phyloP scores from a whole-genome alignment of 2,888 invertebrate species.

The Drosophila macrospina region DNA sequence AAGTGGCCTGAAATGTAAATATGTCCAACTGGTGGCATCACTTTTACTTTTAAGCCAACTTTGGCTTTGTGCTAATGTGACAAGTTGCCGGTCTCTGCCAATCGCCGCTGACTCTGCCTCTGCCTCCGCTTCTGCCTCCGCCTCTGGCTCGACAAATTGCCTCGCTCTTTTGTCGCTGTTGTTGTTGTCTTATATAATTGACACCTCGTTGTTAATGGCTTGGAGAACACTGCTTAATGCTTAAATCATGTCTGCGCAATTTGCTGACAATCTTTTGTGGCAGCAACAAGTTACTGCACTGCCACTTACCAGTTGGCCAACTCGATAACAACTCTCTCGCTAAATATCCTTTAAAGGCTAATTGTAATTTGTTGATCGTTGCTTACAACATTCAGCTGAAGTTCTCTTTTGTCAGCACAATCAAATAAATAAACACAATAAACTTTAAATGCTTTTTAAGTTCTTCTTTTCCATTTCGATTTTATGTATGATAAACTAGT shows the following conservation, averaged over 20 bases:
- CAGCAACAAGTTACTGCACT: too few species aligned
- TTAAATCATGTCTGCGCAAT: conserved; percentile 60
- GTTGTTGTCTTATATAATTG: conserved; percentile 69
- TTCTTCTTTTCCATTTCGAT: background rate
- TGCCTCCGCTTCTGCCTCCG: conserved; percentile 34
- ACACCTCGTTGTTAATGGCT: conserved; percentile 77
- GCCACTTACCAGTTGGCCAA: conserved; percentile 33
- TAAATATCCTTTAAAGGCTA: conserved; percentile 51
- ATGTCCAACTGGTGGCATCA: conserved; percentile 63
- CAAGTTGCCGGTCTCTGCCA: conserved; percentile 65
- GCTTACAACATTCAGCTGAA: background rate
- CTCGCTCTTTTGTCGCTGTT: conserved; percentile 39
- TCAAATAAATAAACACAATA: too few species aligned
- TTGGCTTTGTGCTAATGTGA: conserved; percentile 77
- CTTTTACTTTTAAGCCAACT: conserved; percentile 76
- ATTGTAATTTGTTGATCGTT: conserved; percentile 51
- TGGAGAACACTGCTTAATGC: conserved; percentile 60
- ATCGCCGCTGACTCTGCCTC: conserved; percentile 30
- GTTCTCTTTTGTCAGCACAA: too few species aligned
- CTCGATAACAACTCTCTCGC: conserved; percentile 7
- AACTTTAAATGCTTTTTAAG: too few species aligned
- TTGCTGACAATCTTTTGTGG: conserved; percentile 21
- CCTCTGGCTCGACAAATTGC: conserved; percentile 51
- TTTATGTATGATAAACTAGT: too few species aligned
- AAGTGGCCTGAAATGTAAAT: conserved; percentile 75